Base-by-base conservation (phyloP, 2,797 vertebrate genomes). In the Acomys russatus region DNA sequence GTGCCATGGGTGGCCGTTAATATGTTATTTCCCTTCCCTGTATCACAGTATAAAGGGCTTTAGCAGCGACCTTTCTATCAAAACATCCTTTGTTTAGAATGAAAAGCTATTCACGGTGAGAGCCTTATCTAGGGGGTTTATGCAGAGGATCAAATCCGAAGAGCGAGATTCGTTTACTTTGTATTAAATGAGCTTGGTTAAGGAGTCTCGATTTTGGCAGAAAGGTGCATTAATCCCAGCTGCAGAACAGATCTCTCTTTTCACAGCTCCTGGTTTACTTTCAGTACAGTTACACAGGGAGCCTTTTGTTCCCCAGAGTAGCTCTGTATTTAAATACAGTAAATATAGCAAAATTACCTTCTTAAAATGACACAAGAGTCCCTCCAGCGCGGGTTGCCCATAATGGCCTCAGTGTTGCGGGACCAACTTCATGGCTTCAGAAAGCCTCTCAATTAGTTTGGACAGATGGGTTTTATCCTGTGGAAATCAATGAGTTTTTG, bases 401-500 rank as follows among this genome's bases (percentile, higher is more conserved):
- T 98, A 99, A 99, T 98, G 98, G 98, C 98, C 98, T 98, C 98
- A 99, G 99, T 99, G 99, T 99, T 99, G 98, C 98, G 97, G 98
- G 98, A 98, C 98, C 97, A 98, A 98, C 98, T 99, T 99, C 98
- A 98, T 92, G 94, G 98, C 98, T 98, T 98, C 98, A 98, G 98
- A 98, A 98, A 98, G 97, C 98, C 97, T 98, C 98, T 99, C 98
- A 99, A 99, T 99, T 99, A 99, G 98, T 99, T 99, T 98, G 98
- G 98, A 99, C 99, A 99, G 99, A 99, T 99, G 99, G 99, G 98
- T 98, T 98, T 98, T 98, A 99, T 99, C 99, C 99, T 99, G 97
- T 98, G 98, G 98, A 99, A 98, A 99, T 99, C 99, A 99, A 99
- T 99, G 99, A 98, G 98, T 98, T 99, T 99, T 99, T 99, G 99